phyloP scores from a whole-genome alignment of 2,113 vertebrate genomes.

The Bos javanicus region DNA sequence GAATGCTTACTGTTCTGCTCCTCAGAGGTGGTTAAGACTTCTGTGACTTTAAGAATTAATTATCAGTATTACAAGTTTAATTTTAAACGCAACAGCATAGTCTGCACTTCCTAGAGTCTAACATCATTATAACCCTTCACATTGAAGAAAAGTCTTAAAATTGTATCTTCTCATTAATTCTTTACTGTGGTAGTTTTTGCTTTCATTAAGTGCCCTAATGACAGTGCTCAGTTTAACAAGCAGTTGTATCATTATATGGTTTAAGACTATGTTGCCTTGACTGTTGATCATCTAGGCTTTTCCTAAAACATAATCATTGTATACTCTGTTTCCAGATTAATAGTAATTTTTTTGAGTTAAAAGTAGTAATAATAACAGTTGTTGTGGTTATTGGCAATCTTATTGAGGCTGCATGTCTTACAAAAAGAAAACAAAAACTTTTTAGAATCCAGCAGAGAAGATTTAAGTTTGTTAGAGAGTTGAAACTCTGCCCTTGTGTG shows the following conservation, averaged over 20 bases:
- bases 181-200: not conserved
- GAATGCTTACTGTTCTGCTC: not conserved
- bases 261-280: not conserved
- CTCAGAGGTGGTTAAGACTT: not conserved
- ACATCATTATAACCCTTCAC: not conserved
- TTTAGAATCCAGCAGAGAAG: slow-evolving; percentile 4
- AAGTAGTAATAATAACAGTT: not conserved
- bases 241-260: not conserved
- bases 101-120: not conserved
- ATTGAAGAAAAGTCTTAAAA: slow-evolving; percentile 11
- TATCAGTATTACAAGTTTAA: not conserved
- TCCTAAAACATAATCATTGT: not conserved
- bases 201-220: not conserved
- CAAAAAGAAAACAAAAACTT: not conserved
- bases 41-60: slow-evolving; percentile 25
- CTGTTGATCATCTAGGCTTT: not conserved
- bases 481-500: not conserved
- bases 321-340: slow-evolving; percentile 17
- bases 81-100: not conserved
- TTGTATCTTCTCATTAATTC: not conserved
- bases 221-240: not conserved
- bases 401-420: not conserved
- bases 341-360: slow-evolving; percentile 21
- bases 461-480: not conserved
- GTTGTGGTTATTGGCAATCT: not conserved